Base-by-base conservation (phyloP, 1,140 invertebrate genomes). In the Cotesia chilonis region DNA sequence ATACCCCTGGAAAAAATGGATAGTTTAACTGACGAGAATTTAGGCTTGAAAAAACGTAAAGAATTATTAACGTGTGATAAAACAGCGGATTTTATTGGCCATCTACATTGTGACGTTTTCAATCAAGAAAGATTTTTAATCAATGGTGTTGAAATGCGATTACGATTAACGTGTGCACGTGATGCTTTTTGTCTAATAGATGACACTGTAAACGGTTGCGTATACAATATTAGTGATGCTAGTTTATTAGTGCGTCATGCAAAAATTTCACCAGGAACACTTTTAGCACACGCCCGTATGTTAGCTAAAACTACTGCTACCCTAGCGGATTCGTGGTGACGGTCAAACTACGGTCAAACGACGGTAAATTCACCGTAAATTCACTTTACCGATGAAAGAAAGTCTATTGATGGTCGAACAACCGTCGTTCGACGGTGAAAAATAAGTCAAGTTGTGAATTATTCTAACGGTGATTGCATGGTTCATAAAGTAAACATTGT, bases 41-140 rank as follows among this genome's bases (percentile, higher is more conserved):
- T 10, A 60, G 54, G 37, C 4, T 52, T 20, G 17, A 68, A 17
- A 57, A 41, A 12, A 51, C 36, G 17, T 7, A 4, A 2, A 17
- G 10, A 41, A 10, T 41, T 20, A 38, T 41, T 71, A n/a, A 9
- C 7, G 17, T 54, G 14, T 54, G 51, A 38, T 14, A 71, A 38
- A 76, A 74, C 66, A 7, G 14, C 7, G 0, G 55, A 59, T 59
- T 59, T 59, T 59, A 41, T 74, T 6, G 69, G 72, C 6, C 71
- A 75, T 55, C 35, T 75, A 14, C 74, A 77, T 71, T 72, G 71
- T 57, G 60, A 73, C 54, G 35, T 74, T 1, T 85, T 86, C 69
- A 84, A 85, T 76, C 81, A 83, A 73, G 79, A 81, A 67, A 81
- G 84, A 72, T 83, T 83, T 79, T 74, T 85, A 20, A 67, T 84